Conservation (phyloP, 2,797 vertebrate species). For the Avahi laniger region DNA sequence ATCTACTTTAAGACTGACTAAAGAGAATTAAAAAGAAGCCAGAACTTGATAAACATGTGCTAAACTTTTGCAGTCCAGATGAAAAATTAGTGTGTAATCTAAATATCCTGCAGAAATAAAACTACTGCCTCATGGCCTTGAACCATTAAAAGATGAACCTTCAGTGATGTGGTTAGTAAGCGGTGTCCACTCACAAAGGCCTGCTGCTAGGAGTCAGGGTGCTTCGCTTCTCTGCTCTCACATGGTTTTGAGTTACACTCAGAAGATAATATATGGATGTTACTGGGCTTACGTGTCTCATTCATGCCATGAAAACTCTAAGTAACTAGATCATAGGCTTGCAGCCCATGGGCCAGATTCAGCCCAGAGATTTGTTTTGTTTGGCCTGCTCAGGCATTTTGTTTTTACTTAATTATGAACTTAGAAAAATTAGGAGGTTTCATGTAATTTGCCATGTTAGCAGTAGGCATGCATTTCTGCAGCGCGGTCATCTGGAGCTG, state of each 20-base stretch:
- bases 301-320: neutral
- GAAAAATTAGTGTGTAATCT: neutral
- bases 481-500: neutral
- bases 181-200: neutral
- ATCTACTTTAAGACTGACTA: neutral
- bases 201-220: neutral
- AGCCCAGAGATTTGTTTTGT: neutral
- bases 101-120: neutral
- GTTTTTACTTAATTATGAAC: constrained; percentile 22
- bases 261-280: neutral
- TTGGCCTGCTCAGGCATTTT: constrained; percentile 15
- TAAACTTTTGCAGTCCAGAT: neutral
- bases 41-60: neutral
- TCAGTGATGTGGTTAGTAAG: neutral
- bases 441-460: neutral
- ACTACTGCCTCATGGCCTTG: neutral
- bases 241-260: neutral
- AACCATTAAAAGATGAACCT: neutral
- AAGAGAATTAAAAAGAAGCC: neutral
- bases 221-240: neutral
- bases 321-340: neutral
- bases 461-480: neutral
- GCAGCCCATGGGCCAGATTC: neutral
- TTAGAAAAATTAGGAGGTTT: neutral
- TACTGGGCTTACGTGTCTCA: neutral